Evolutionary conservation across 1,140 invertebrate genomes (phyloP), one percentile per base, ranked within the genome.

Genomic region (Lineus longissimus): DNA sequence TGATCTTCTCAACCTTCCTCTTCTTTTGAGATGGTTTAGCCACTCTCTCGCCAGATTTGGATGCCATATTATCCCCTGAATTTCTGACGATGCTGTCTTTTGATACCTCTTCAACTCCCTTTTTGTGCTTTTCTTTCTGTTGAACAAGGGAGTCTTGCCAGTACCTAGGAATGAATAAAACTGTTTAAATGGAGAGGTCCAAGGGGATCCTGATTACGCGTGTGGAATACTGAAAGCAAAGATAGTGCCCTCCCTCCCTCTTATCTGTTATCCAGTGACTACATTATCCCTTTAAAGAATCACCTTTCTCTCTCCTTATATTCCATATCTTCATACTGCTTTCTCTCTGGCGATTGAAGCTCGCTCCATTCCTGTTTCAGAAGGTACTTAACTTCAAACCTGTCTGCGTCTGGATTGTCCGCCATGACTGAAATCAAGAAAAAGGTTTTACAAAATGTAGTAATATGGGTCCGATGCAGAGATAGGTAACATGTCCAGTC

Each of bases 391-490:
- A 72, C 57, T 15, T 66, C 59, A 22, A 68, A 56, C 54, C 59
- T 68, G 29, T 60, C 61, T 31, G 66, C 68, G 1, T 64, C 31
- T 13, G 68, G 68, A 47, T 68, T 70, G 25, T 66, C 59, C 27
- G 60, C 55, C 40, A 68, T 57, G 13, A 72, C 70, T 72, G 55
- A 25, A 65, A 58, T 19, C 15, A 36, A 36, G 33, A 36, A 36
- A n/a, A n/a, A n/a, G n/a, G n/a, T n/a, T 6, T 33, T 54, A 19
- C 22, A 23, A 60, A n/a, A 40, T 11, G 15, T 45, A 15, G 9
- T 31, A 17, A 40, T 25, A 40, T 17, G 22, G 58, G 58, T n/a
- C 9, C 43, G n/a, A n/a, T n/a, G n/a, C n/a, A n/a, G n/a, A n/a
- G n/a, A n/a, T n/a, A n/a, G n/a, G n/a, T n/a, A n/a, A n/a, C n/a